Evolutionary conservation across 2,888 invertebrate species (phyloP).

Genomic region (Idaea biselata): DNA sequence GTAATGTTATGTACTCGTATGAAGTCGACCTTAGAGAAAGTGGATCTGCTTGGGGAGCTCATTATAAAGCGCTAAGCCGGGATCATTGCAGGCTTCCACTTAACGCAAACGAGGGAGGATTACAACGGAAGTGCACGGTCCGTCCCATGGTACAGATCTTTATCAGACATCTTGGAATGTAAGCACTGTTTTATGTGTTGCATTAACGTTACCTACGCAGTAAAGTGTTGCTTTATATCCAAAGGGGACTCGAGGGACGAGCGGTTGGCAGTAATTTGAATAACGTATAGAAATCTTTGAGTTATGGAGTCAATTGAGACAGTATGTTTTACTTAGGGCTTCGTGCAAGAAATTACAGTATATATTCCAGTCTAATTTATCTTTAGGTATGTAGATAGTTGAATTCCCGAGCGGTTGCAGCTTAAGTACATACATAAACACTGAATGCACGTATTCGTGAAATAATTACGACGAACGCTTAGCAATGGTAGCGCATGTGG

Average conservation of each 20-base stretch:
- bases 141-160: conserved; percentile 13
- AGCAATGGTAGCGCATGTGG: conserved; percentile 19
- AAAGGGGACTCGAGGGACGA: neutral
- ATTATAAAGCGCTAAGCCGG: conserved; percentile 58
- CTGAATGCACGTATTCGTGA: conserved; percentile 15
- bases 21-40: conserved; percentile 29
- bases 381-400: neutral
- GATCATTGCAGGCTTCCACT: conserved; percentile 44
- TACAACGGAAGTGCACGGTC: conserved; percentile 29
- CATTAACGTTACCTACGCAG: conserved; percentile 1
- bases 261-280: neutral
- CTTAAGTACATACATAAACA: conserved; percentile 5
- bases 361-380: neutral
- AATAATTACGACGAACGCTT: conserved; percentile 38
- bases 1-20: conserved; percentile 2
- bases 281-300: conserved; percentile 1
- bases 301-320: conserved; percentile 1
- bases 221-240: conserved; percentile 1
- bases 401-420: conserved; percentile 1
- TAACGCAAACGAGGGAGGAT: conserved; percentile 38
- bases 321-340: neutral
- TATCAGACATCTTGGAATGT: conserved; percentile 22
- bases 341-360: neutral
- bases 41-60: conserved; percentile 57
- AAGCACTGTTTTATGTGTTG: conserved; percentile 6